Base-by-base conservation (phyloP, 2,113 vertebrate genomes). In the Seriola quinqueradiata region DNA sequence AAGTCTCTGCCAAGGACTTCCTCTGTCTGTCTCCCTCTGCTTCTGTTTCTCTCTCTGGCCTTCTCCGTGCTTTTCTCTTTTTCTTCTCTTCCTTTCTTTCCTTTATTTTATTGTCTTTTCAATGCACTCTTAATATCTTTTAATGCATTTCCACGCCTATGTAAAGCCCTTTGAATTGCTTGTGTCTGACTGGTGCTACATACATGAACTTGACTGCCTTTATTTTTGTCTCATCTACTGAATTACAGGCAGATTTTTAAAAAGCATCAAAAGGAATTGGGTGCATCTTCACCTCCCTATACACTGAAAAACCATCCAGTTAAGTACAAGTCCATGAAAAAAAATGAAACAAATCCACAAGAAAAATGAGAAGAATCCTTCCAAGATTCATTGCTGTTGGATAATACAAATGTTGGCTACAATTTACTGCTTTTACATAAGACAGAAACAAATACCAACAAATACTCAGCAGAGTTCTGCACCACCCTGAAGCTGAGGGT, bases 1-100 rank as follows among this genome's bases (percentile, higher is more conserved):
- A 54, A 60, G 54, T 21, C 66, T 78, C 69, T 81, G 81, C 89
- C 86, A 90, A 84, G 52, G 58, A 73, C 82, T 66, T 71, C 34
- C 21, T 57, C 71, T 38, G 7, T 63, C 67, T 59, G 63, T 36
- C 65, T 57, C 25, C 48, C 25, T 74, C 77, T 40, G 12, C 19
- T 40, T 54, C 32, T 36, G 2, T 17, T 21, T 54, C 21, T 58
- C 1, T 8, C 16, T 52, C 61, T 72, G 10, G 58, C 17, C 59
- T 5, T 28, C 19, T 50, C 38, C 16, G 5, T 23, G 4, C 28
- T 6, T 10, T 19, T 34, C 60, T 50, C 19, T 69, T 68, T 55
- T 59, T 48, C 8, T n/a, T 42, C 28, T 5, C 1, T 72, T 9
- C n/a, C 0, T 36, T 8, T 25, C 8, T 21, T 25, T 14, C 25